Evolutionary conservation across 92 coral and sea anemone species (phyloP).

Genomic region (Epizoanthus scotinus): DNA sequence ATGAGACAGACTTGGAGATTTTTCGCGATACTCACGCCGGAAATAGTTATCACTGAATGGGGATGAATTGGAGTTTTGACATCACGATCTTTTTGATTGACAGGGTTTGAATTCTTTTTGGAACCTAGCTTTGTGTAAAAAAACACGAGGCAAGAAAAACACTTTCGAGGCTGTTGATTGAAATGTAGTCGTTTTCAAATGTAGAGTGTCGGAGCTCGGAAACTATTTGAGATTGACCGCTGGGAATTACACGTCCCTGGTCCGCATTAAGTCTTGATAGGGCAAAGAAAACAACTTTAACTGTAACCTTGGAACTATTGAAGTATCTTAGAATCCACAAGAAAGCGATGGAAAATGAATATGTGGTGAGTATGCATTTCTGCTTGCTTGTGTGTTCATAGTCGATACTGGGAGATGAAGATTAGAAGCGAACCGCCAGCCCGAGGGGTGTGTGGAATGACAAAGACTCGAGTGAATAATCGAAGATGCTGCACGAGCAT

Average conservation of each 20-base stretch:
- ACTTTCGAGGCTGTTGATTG: conserved; percentile 22
- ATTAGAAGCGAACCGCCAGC: not conserved
- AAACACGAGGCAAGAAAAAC: conserved; percentile 12
- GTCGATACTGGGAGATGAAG: not conserved
- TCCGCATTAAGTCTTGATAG: not conserved
- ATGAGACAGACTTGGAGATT: not conserved
- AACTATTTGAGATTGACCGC: conserved; percentile 36
- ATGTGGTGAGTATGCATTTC: not conserved
- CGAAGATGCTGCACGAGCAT: no score
- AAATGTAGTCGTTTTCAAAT: conserved; percentile 18
- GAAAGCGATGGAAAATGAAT: conserved; percentile 34
- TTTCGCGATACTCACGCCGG: conserved; percentile 7
- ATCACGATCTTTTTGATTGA: conserved; percentile 40
- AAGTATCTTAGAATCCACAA: not conserved
- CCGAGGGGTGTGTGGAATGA: no score
- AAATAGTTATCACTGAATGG: conserved; percentile 10
- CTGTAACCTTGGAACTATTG: not conserved
- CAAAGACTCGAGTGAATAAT: no score
- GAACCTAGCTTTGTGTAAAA: conserved; percentile 26
- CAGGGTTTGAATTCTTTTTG: conserved; percentile 6
- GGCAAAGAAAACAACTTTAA: not conserved
- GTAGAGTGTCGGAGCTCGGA: conserved; percentile 33
- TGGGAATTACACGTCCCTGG: not conserved
- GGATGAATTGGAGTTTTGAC: conserved; percentile 45
- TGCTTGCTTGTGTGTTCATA: not conserved